Base-by-base conservation (phyloP, 2,797 vertebrate genomes). In the Coilia nasus region DNA sequence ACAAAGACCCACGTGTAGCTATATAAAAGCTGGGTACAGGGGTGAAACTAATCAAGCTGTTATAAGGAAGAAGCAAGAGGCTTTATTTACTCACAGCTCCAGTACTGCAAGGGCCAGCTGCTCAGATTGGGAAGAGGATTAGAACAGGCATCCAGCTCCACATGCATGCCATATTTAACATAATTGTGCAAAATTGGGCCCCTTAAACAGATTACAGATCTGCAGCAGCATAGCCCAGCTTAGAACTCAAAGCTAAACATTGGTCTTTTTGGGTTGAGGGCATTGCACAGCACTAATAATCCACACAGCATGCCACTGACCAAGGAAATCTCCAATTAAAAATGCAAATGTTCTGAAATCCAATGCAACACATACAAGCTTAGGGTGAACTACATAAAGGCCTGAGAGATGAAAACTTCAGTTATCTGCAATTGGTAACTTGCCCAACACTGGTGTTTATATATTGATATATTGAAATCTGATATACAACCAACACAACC, bases 111-210 rank as follows among this genome's bases (percentile, higher is more conserved):
- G 64, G 28, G 25, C 14, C 64, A 71, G 12, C 64, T 71, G 64
- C 64, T 35, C 64, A 71, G 25, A 71, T 31, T 0, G 28, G 25
- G 11, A 4, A 35, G 10, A 31, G 12, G 64, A 71, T 71, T 71
- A 71, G 12, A 31, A 25, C 28, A 31, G 28, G 64, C 25, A 28
- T n/a, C 64, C 28, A 17, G 64, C 64, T 14, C 64, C 64, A 71
- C 25, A 71, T 17, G 64, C 64, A 71, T 71, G 64, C 64, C 64
- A 71, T 71, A 71, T 71, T 71, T 71, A 35, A 31, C 64, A 71
- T 67, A 25, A 28, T n/a, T 67, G 62, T 67, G 62, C 62, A 28
- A 28, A 25, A 41, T 7, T 23, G 2, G 28, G 64, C 64, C 28
- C 64, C 64, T 35, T 67, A 28, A 67, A 25, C 62, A 67, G 25